Base-by-base conservation (phyloP, 30 jellyfish, hydroid and myxozoan genomes). In the Aurelia aurita complex sp. Pacific region DNA sequence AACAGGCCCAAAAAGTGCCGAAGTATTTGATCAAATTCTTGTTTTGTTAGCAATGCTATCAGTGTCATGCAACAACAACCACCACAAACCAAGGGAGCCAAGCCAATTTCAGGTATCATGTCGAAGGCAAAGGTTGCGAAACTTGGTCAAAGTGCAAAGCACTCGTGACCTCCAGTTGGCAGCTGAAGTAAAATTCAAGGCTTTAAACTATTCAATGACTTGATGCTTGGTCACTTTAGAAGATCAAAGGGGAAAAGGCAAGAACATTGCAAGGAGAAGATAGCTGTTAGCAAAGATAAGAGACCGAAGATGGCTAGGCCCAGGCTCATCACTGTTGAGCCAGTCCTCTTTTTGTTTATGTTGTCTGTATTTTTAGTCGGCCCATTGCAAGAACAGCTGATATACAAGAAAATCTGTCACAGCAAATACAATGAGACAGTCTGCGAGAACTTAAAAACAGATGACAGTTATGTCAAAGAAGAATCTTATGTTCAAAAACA, bases 271-370 rank as follows among this genome's bases (percentile, higher is more conserved):
- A 46, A 46, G 72, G 72, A 63, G 36, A 63, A 5, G 36, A 63
- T 8, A 29, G 29, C 72, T 3, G 0, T 23, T 23, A 23, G 0
- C 29, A 23, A 63, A 29, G 36, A 5, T 10, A 63, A 15, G 72
- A 0, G 72, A 1, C 4, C 14, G 1, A 84, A 73, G 62, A 85
- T 86, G 95, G 85, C 89, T 70, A 33, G 95, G 67, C 82, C 57
- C 57, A 46, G 57, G 57, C 1, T 61, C 32, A 74, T 88, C 65
- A 80, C 97, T 7, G 98, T 94, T 19, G 99, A 94, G 79, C 99
- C 99, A 2, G 85, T 94, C 33, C 87, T 94, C 40, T 89, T 80
- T 80, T 89, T 80, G 3, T 94, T 80, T 74, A 88, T 94, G 97
- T 87, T 89, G 50, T 69, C 89, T 38, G 40, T 62, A 15, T 85